Conservation (phyloP, 2,888 invertebrate species). For the Abscondita cerata region DNA sequence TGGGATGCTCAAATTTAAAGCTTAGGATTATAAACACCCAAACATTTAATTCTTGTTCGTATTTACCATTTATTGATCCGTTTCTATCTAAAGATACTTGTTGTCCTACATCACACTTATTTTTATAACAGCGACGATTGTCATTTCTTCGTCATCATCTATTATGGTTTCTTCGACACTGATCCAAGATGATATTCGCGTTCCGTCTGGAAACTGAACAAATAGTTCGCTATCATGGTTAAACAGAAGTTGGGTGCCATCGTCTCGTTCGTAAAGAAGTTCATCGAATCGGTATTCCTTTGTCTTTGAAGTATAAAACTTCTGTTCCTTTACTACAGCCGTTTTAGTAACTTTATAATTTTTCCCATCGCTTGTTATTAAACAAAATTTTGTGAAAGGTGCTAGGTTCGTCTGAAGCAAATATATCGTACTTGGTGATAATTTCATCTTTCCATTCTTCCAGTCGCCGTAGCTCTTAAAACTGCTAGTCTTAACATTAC, state of each 20-base stretch:
- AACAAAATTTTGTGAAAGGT: conserved; percentile 24
- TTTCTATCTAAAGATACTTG: not conserved
- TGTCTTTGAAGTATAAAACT: conserved; percentile 16
- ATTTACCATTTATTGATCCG: not conserved
- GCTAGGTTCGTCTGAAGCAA: conserved; percentile 10
- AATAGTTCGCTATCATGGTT: conserved; percentile 24
- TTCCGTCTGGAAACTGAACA: conserved; percentile 35
- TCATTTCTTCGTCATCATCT: conserved; percentile 2
- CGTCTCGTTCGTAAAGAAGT: conserved; percentile 28
- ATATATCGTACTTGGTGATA: conserved; percentile 19
- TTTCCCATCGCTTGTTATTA: conserved; percentile 26
- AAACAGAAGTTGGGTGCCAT: conserved; percentile 33
- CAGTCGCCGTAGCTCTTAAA: conserved; percentile 24
- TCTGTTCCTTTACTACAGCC: conserved; percentile 18
- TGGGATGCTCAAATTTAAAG: conserved; percentile 37
- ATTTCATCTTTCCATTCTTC: conserved; percentile 18
- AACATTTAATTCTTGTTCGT: not conserved
- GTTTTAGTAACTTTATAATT: conserved; percentile 13
- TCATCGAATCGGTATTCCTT: conserved; percentile 31
- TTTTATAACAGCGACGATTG: not conserved
- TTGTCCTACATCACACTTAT: not conserved
- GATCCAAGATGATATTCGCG: conserved; percentile 32
- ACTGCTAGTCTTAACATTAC: conserved; percentile 20
- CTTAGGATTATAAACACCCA: conserved; percentile 30
- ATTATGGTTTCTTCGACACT: conserved; percentile 10